Evolutionary conservation across 2,797 vertebrate genomes (phyloP).

Genomic region (Poecilia picta): DNA sequence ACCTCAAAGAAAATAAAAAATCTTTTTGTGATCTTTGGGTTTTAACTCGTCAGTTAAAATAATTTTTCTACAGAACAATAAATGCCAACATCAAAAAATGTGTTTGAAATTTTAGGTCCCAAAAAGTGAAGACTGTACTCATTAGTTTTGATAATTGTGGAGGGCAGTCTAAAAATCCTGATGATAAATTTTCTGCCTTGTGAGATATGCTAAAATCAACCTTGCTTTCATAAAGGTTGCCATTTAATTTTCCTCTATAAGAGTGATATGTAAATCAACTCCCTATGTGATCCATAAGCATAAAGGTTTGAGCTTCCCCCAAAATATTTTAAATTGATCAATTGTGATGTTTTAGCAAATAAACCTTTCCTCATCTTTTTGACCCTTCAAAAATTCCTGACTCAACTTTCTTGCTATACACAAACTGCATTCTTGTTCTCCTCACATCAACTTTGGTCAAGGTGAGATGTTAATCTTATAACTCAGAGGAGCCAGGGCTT

Average conservation of each 20-base stretch:
- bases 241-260: not conserved
- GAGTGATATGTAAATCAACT: too few species aligned
- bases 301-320: not conserved
- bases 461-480: not conserved
- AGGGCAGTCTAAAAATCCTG: not conserved
- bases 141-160: not conserved
- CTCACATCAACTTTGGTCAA: not conserved
- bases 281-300: not conserved
- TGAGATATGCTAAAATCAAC: not conserved
- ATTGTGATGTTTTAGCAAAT: too few species aligned
- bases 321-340: not conserved
- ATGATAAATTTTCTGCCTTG: not conserved
- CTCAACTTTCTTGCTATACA: not conserved
- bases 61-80: not conserved
- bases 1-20: slow-evolving; percentile 59
- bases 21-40: slow-evolving; percentile 25
- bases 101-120: not conserved
- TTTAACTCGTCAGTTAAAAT: not conserved
- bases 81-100: not conserved
- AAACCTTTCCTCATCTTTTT: not conserved
- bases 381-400: not conserved
- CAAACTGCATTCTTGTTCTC: not conserved
- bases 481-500: too few species aligned
- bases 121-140: not conserved
- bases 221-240: not conserved